Evolutionary conservation across 1,140 invertebrate species (phyloP).

Genomic region (Heliothis subflexa): DNA sequence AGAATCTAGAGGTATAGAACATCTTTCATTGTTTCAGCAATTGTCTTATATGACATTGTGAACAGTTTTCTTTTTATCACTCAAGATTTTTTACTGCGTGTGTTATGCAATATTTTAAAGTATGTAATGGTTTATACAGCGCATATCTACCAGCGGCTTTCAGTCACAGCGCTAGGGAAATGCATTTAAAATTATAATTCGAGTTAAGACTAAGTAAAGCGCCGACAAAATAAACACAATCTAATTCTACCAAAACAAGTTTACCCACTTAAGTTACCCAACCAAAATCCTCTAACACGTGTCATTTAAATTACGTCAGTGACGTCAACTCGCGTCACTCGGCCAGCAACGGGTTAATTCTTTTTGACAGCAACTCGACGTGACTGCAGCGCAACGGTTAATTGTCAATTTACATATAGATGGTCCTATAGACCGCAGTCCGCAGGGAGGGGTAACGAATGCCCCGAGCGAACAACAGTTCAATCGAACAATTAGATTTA

Average conservation of each 20-base stretch:
- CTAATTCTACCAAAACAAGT: not conserved
- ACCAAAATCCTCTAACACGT: not conserved
- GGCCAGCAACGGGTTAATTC: conserved; percentile 20
- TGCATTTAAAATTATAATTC: not conserved
- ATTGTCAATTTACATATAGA: conserved; percentile 48
- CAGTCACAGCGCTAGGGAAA: not conserved
- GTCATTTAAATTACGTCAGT: conserved; percentile 10
- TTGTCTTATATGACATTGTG: not conserved
- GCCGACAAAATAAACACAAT: not conserved
- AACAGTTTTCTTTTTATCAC: not conserved
- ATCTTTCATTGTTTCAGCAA: no score
- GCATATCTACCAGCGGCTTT: not conserved
- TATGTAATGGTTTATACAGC: not conserved
- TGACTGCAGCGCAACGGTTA: conserved; percentile 37
- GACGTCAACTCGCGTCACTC: conserved; percentile 7
- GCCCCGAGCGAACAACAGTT: conserved; percentile 17
- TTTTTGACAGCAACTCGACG: conserved; percentile 32
- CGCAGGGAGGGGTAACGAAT: conserved; percentile 36
- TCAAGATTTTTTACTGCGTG: not conserved
- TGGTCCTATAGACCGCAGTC: conserved; percentile 16
- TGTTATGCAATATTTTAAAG: not conserved
- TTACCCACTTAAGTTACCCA: not conserved
- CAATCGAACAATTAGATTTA: conserved; percentile 17
- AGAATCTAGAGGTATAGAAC: no score
- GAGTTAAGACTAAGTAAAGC: not conserved